Percentiles rank a stretch among this genome's conserved stretches.
phyloP scores from a whole-genome alignment of 2,797 vertebrate species.

The Silurus aristotelis region DNA sequence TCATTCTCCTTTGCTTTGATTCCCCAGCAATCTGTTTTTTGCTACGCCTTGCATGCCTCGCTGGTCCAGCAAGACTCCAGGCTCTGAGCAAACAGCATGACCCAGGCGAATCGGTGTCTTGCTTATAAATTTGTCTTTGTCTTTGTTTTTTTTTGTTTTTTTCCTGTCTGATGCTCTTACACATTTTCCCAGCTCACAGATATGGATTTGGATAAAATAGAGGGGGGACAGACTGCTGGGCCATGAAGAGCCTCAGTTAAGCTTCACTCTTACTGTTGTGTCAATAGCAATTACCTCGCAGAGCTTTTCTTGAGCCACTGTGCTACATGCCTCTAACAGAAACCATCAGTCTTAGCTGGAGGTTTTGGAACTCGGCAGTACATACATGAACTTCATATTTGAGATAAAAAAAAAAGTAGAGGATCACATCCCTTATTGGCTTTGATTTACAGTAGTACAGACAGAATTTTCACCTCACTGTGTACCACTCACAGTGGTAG shows the following conservation, averaged over 20 bases:
- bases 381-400: not conserved
- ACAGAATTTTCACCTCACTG: conserved; percentile 18
- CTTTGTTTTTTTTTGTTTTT: conserved; percentile 46
- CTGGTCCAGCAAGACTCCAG: conserved; percentile 41
- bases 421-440: not conserved
- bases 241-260: conserved; percentile 60
- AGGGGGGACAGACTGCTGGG: conserved; percentile 33
- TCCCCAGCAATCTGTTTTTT: conserved; percentile 52
- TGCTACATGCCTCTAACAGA: conserved; percentile 63
- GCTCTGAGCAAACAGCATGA: conserved; percentile 40
- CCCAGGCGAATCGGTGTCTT: conserved; percentile 45
- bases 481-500: not conserved
- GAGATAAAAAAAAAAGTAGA: not conserved
- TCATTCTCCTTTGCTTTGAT: conserved; percentile 42
- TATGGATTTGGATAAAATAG: conserved; percentile 53
- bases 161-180: conserved; percentile 20
- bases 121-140: conserved; percentile 53
- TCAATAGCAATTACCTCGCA: conserved; percentile 75
- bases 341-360: conserved; percentile 46
- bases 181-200: conserved; percentile 41
- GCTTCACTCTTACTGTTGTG: conserved; percentile 68
- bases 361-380: not conserved
- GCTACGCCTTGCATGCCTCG: conserved; percentile 48
- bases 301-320: conserved; percentile 66
- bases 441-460: not conserved